Evolutionary conservation across 2,113 vertebrate species (phyloP).

Genomic region (Ivindomyrus marchei): DNA sequence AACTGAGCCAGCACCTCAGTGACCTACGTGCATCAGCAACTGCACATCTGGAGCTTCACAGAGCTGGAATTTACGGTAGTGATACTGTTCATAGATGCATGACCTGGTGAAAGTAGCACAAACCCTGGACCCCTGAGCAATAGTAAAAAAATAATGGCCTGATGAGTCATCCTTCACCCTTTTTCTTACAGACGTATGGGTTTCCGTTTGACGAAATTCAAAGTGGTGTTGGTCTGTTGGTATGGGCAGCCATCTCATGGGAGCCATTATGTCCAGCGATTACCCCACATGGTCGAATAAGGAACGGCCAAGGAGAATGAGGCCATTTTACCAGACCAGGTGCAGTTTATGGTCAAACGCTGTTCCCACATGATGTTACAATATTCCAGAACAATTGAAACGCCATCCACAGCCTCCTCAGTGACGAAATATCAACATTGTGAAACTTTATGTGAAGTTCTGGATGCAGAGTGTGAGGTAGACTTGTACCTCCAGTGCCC

Average conservation of each 20-base stretch:
- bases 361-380: neutral
- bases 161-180: neutral
- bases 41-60: neutral
- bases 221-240: neutral
- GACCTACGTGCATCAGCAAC: neutral
- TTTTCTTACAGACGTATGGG: neutral
- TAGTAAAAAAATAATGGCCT: neutral
- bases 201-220: neutral
- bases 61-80: neutral
- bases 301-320: neutral
- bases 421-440: neutral
- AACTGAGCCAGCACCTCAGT: neutral
- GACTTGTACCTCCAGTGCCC: neutral
- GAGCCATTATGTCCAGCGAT: neutral
- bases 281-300: neutral
- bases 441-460: neutral
- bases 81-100: neutral
- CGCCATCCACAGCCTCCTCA: neutral
- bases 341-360: neutral
- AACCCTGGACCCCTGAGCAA: neutral
- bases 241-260: neutral
- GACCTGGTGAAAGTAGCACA: neutral
- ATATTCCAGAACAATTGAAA: neutral
- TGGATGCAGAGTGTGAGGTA: neutral
- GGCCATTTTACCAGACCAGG: neutral